Evolutionary conservation across 2,113 vertebrate species (phyloP).

Genomic region (Morone saxatilis): DNA sequence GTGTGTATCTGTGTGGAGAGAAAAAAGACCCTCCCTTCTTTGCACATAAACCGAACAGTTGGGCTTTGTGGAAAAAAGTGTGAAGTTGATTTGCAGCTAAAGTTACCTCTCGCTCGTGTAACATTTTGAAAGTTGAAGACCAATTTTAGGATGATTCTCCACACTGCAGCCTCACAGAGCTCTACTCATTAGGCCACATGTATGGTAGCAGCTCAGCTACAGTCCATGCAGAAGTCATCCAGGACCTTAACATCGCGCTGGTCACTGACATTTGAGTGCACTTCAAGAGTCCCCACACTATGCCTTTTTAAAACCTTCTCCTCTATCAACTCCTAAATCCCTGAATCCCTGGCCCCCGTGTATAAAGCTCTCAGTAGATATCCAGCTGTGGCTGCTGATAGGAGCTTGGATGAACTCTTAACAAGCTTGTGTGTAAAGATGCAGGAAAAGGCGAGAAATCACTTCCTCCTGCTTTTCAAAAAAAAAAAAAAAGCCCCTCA

Average conservation of each 20-base stretch:
- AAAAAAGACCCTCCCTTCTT: background rate
- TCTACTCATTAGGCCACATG: conserved; percentile 75
- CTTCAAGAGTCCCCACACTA: conserved; percentile 62
- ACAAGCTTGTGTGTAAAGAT: conserved; percentile 63
- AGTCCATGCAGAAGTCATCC: conserved; percentile 70
- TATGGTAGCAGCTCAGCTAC: conserved; percentile 43
- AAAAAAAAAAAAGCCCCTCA: conserved; percentile 7
- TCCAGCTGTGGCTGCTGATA: conserved; percentile 71
- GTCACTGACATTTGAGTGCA: conserved; percentile 64
- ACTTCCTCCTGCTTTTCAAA: conserved; percentile 33
- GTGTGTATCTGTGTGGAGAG: background rate
- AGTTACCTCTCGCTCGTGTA: conserved; percentile 70
- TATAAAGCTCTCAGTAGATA: conserved; percentile 46
- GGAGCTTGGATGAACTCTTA: conserved; percentile 61
- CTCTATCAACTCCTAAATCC: conserved; percentile 60
- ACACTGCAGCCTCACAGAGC: conserved; percentile 63
- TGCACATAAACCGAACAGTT: conserved; percentile 37
- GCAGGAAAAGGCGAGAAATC: conserved; percentile 32
- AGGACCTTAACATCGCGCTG: conserved; percentile 60
- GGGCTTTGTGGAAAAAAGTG: conserved; percentile 59
- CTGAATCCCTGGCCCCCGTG: conserved; percentile 23
- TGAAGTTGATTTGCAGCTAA: conserved; percentile 73
- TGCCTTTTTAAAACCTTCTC: conserved; percentile 59
- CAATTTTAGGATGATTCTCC: conserved; percentile 80
- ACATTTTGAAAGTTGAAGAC: conserved; percentile 78